Base-by-base conservation (phyloP, 2,113 vertebrate genomes). In the Pteruthius melanotis region DNA sequence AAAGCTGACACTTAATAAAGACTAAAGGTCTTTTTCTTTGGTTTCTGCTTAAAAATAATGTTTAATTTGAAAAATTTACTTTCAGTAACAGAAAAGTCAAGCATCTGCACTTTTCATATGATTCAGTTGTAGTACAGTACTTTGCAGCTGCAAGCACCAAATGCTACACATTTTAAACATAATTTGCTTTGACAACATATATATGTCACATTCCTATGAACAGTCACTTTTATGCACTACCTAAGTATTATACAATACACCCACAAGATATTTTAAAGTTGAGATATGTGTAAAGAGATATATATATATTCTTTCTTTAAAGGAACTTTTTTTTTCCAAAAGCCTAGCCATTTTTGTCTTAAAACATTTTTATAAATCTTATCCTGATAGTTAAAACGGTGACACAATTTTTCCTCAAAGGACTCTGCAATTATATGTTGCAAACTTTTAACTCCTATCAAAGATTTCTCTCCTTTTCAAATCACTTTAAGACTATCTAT, bases 131-230 rank as follows among this genome's bases (percentile, higher is more conserved):
- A 94, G 93, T 59, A 86, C 60, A 78, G 64, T 76, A 89, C 76
- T 77, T 93, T 91, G 97, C 83, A 96, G 93, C 84, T 87, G 65
- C 86, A 95, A 94, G 84, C 59, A 89, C 47, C 69, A 64, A 83
- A 76, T 23, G 56, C 70, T 83, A 49, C 22, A 66, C 56, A 50
- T 74, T 74, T 80, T 70, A 74, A 89, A 78, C 19, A 74, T 18
- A 90, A 94, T 94, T 95, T 94, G 63, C 56, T 96, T 92, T 96
- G 94, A 92, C 56, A 75, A 90, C 16, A 70, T 57, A 72, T 50
- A 56, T 71, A 33, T 71, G 59, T 56, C 89, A 90, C 45, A 89
- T 87, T 89, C 91, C 86, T 81, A 66, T 16, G 11, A 89, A 80
- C 1, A 74, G 68, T 16, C 31, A 35, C 39, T 52, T 84, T 56